Base-by-base conservation (phyloP, 2,113 vertebrate species). In the Paralichthys olivaceus region DNA sequence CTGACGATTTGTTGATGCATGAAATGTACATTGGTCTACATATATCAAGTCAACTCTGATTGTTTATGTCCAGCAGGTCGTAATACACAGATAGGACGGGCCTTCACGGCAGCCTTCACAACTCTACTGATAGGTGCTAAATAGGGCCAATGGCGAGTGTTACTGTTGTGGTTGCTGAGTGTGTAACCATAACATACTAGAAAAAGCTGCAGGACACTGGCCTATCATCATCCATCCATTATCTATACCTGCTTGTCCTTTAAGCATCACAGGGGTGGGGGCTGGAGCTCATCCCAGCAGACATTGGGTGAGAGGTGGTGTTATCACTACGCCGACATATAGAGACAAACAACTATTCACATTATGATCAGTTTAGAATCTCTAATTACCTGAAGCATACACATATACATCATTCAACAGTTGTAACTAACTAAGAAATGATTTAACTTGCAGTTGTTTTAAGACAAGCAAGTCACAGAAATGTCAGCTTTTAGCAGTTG, bases 101-200 rank as follows among this genome's bases (percentile, higher is more conserved):
- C 69, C 23, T 83, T 86, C 58, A 69, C 3, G 25, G 3, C 73
- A 79, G 66, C 83, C 81, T 90, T 90, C n/a, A 71, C 11, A 74
- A 28, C 20, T 13, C 5, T 25, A 15, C 67, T 58, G 85, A 90
- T 89, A 88, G 77, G 59, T 65, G 23, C 49, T 26, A 32, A 73
- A 83, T 80, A 78, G 72, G 51, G n/a, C 11, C 53, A 69, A 0
- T 83, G 66, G 3, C 20, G 15, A 59, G 58, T 69, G 28, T 22
- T 34, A 34, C 32, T 47, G 32, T 34, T 64, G 80, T 75, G 77
- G 49, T 60, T 65, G 29, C 34, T 14, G 22, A 11, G 22, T 53
- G n/a, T 40, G 55, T 49, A 65, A 29, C 56, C 47, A 56, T 49
- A 37, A 64, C 55, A 40, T 29, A 23, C 1, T 14, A 15, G 57